Evolutionary conservation across 2,113 vertebrate species (phyloP), one percentile per base, ranked within the genome.

Genomic region (Cyanoramphus novaezelandiae): DNA sequence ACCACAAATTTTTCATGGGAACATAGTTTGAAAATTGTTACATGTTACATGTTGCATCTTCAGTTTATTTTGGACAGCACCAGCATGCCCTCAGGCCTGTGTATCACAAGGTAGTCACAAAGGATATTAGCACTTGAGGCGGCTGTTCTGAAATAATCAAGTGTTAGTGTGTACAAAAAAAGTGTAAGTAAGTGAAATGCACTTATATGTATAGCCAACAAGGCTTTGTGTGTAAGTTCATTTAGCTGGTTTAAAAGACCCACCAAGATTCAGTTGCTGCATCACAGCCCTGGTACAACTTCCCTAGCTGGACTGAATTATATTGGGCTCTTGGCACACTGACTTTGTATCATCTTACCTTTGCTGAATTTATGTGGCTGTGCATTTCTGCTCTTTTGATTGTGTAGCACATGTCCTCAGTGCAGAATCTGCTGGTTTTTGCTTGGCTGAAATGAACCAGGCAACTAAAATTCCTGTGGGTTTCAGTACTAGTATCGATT

Each of bases 121-220:
- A 69, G 21, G 39, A 11, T 47, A 11, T 39, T n/a, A 20, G 41
- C 13, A 29, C 27, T 65, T 72, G 29, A 63, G 16, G 47, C 5
- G 28, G 15, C 17, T 62, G 7, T 62, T 82, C 19, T 55, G 75
- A 63, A 64, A 76, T 47, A 70, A 77, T 75, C 9, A 35, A 37
- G 17, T 82, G 37, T 52, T 75, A 35, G 13, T 39, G 27, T 28
- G 8, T 25, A 6, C 67, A 8, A 41, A 31, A 74, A 29, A 65
- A 67, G 5, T 11, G 4, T 18, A 50, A 55, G 4, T 18, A 50
- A 55, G 7, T n/a, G 39, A 74, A 50, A 35, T 59, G 35, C 57
- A 35, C 23, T 21, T 31, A 15, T 2, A 37, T 0, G 0, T 41
- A 23, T 13, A 59, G 46, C 21, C n/a, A 75, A 0, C 18, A 62